phyloP scores from a whole-genome alignment of 2,888 invertebrate species.

The Selenia dentaria region DNA sequence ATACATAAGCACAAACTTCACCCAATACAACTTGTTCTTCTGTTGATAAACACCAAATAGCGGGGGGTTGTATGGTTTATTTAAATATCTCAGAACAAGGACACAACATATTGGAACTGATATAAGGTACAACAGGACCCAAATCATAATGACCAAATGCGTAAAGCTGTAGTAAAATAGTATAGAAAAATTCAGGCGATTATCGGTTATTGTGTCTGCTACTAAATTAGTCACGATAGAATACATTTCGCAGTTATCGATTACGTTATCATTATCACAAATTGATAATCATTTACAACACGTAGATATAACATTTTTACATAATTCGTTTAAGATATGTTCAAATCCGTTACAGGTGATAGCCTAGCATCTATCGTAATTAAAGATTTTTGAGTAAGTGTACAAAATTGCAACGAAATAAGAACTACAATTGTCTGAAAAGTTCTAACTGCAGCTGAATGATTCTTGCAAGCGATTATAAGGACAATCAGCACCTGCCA shows the following conservation, averaged over 20 bases:
- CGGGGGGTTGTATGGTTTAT: conserved; percentile 58
- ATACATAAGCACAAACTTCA: conserved; percentile 80
- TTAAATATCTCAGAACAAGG: conserved; percentile 58
- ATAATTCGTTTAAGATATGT: no score
- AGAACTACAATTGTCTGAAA: no score
- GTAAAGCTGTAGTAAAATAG: no score
- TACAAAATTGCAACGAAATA: no score
- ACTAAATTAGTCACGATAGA: not conserved
- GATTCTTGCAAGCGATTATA: no score
- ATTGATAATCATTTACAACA: not conserved
- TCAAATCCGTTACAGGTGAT: no score
- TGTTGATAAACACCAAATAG: conserved; percentile 81
- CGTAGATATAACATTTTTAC: no score
- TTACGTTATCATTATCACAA: not conserved
- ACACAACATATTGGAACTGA: conserved; percentile 31
- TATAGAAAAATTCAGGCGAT: no score
- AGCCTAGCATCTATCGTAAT: no score
- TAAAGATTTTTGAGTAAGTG: no score
- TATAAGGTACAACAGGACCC: conserved; percentile 6
- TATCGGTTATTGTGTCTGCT: not conserved
- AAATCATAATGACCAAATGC: not conserved
- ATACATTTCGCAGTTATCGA: not conserved
- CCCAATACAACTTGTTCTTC: conserved; percentile 73
- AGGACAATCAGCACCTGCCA: no score
- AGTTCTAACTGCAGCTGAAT: no score